Percentiles rank a stretch among this genome's conserved stretches.
These are phyloP conservation scores for Apocrypta bakeri DNA, from an alignment of 1,140 invertebrate species.

Conservation along the genomic window DNA sequence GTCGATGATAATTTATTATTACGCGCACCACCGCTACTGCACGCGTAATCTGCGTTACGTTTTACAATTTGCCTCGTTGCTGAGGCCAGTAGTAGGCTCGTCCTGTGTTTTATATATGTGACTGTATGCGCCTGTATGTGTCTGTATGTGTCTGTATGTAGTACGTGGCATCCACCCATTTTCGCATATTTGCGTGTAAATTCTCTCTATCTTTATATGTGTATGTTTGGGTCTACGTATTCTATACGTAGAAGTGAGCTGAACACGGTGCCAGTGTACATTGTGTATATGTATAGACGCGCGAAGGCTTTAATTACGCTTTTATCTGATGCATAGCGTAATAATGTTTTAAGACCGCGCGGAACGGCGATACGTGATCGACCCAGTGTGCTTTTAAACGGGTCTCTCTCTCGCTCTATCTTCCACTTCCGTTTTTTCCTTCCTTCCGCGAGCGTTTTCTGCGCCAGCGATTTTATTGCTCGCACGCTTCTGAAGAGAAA, in stretches of 20 bases:
- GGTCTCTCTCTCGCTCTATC: conserved; percentile 42
- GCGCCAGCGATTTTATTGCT: conserved; percentile 36
- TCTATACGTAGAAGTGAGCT: not conserved
- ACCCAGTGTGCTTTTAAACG: conserved; percentile 38
- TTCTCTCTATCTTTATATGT: not conserved
- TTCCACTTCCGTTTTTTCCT: not conserved
- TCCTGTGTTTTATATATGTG: not conserved
- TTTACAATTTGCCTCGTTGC: conserved; percentile 63
- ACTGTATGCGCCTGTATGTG: too few species aligned
- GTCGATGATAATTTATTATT: conserved; percentile 70
- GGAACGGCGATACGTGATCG: conserved; percentile 49
- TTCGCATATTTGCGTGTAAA: not conserved
- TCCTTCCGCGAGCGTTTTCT: not conserved
- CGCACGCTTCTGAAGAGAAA: conserved; percentile 33
- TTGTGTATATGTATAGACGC: conserved; percentile 10
- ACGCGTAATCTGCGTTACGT: conserved; percentile 65
- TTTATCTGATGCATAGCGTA: conserved; percentile 65
- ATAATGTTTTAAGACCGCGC: conserved; percentile 61
- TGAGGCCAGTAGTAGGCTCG: not conserved
- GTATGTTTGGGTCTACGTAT: not conserved
- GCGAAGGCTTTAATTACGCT: conserved; percentile 66
- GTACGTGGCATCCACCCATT: not conserved
- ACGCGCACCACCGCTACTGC: conserved; percentile 53
- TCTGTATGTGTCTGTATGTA: too few species aligned
- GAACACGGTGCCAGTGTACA: conserved; percentile 51